Conservation (phyloP, 1,140 invertebrate genomes). For the Magallana gigas region DNA sequence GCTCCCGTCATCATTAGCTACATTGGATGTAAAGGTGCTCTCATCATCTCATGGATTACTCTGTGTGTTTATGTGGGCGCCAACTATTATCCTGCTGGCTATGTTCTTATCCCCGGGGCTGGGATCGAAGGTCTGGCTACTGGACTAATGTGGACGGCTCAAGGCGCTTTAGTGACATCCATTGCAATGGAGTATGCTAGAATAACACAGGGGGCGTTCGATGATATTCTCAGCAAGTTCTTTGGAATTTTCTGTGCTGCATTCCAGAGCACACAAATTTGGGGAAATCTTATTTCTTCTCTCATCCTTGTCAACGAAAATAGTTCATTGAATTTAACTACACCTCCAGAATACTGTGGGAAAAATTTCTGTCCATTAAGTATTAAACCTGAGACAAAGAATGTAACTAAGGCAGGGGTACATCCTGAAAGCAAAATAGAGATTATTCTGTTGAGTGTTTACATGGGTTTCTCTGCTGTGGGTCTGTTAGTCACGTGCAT, state of each 20-base stretch:
- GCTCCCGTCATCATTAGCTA: slow-evolving; percentile 63
- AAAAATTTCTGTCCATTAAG: slow-evolving; percentile 57
- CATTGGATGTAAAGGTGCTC: slow-evolving; percentile 63
- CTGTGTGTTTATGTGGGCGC: slow-evolving; percentile 63
- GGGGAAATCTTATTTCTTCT: slow-evolving; percentile 70
- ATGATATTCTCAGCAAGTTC: slow-evolving; percentile 63
- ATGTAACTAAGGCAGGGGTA: neutral
- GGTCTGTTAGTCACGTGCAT: slow-evolving; percentile 60
- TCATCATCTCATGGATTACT: slow-evolving; percentile 63
- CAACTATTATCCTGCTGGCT: slow-evolving; percentile 65
- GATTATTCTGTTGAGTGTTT: slow-evolving; percentile 58
- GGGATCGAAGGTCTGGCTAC: slow-evolving; percentile 66
- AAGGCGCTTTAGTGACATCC: slow-evolving; percentile 66
- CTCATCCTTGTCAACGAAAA: slow-evolving; percentile 56
- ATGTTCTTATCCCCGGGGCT: slow-evolving; percentile 62
- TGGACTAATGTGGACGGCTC: slow-evolving; percentile 71
- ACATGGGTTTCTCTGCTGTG: slow-evolving; percentile 60
- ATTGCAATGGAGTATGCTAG: slow-evolving; percentile 64
- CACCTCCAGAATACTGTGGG: slow-evolving; percentile 53
- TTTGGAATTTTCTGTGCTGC: slow-evolving; percentile 71
- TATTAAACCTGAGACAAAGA: slow-evolving; percentile 29
- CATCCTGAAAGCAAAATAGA: slow-evolving; percentile 50
- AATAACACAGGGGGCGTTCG: slow-evolving; percentile 55
- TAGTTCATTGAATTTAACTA: slow-evolving; percentile 38
- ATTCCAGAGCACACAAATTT: slow-evolving; percentile 69